Base-by-base conservation (phyloP, 1,140 invertebrate genomes). In the Brachionus koreanus region DNA sequence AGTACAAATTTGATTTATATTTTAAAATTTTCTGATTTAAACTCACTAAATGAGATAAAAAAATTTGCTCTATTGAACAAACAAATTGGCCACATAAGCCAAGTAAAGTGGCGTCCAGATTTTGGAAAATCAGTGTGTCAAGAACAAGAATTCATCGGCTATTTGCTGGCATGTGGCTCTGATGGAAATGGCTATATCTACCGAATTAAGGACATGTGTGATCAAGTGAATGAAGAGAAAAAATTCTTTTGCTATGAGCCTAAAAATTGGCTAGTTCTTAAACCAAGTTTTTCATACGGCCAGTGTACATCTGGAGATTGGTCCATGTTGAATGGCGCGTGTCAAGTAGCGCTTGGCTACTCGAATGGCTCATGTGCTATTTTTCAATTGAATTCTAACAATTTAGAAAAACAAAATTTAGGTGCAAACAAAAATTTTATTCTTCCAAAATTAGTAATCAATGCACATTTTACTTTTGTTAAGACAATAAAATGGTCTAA, bases 401-500 rank as follows among this genome's bases (percentile, higher is more conserved):
- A 12, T 37, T 35, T 61, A 16, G 37, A 65, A 16, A 19, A 61
- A 37, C 49, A 79, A 79, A 65, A 79, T 23, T 23, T 33, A 12
- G 39, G 0, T 2, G 13, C n/a, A 3, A 12, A 49, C 5, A 57
- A 65, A 79, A 29, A 61, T 6, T 3, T 16, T 13, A 25, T 65
- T 23, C 33, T 13, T 13, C 76, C 76, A 2, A 33, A 5, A 10
- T 10, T 4, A 35, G 33, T 57, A 16, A 37, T 79, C 19, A 33
- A 79, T 43, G 46, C 46, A 5, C 76, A 79, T 79, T 63, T 42
- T 12, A 61, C 76, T 61, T 79, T 79, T 43, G 76, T 79, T 1
- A 79, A 79, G 19, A 79, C 46, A 23, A 61, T 79, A 10, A 57
- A 65, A 61, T 79, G 76, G 76, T 57, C 76, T 5, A 79, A 79